Percentiles rank a stretch among this genome's conserved stretches.
These are phyloP conservation scores for Cavia porcellus DNA, from an alignment of 2,113 vertebrate species.

Conservation along the genomic window DNA sequence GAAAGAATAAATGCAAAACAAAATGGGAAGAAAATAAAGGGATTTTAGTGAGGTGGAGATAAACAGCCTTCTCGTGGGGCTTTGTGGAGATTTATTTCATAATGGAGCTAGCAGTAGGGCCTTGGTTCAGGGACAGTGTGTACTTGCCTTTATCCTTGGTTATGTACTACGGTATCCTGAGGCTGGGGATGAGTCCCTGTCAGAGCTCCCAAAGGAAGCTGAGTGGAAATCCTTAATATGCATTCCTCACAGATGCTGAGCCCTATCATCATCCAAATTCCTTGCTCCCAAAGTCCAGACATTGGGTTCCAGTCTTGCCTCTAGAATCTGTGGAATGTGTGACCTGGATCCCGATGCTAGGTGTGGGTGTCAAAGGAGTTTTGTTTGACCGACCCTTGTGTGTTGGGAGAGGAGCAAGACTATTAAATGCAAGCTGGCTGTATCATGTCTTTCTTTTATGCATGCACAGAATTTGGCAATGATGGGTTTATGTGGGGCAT, in stretches of 20 bases:
- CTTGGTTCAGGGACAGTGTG: too few species aligned
- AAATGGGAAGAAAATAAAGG: neutral
- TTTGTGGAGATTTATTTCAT: neutral
- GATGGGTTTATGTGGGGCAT: neutral
- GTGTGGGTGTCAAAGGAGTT: neutral
- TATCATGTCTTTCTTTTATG: neutral
- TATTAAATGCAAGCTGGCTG: neutral
- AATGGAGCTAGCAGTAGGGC: neutral
- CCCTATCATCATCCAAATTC: neutral
- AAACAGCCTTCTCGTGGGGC: fast-evolving
- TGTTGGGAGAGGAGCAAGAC: neutral
- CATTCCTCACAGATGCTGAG: neutral
- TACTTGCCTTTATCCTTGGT: neutral
- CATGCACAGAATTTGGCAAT: neutral
- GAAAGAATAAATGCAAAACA: neutral
- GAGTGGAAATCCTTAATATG: neutral
- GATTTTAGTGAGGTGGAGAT: neutral
- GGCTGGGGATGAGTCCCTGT: neutral
- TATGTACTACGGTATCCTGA: neutral
- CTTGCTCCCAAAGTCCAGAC: neutral
- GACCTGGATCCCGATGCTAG: neutral
- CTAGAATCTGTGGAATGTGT: neutral
- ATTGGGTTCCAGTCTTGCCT: neutral
- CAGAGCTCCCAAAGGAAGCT: neutral
- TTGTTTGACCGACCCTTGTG: neutral